Base-by-base conservation (phyloP, 2,113 vertebrate species). In the Hymenochirus boettgeri region DNA sequence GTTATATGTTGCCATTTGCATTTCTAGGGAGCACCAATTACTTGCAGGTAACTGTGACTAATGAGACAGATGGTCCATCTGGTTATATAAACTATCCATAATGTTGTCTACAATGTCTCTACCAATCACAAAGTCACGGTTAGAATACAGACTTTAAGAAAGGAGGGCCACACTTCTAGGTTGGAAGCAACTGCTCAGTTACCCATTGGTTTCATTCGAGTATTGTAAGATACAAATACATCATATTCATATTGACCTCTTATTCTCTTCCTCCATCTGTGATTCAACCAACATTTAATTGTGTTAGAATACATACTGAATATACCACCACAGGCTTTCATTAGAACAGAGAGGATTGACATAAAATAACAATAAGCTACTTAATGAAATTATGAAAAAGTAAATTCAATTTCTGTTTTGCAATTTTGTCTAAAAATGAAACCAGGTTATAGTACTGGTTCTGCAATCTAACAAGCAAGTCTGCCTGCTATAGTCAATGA, bases 211-310 rank as follows among this genome's bases (percentile, higher is more conserved):
- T 78, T 70, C 10, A 7, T 42, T 19, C 62, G n/a, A n/a, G n/a
- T 72, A 61, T 74, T 70, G 51, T 72, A 76, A 8, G 72, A 78
- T 58, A 76, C 76, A 60, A 77, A 77, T 2, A 72, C 76, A 45
- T 93, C 90, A 0, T 90, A 95, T 29, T 76, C 62, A 50, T 69
- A 57, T 46, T 69, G 37, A 22, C 66, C 54, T 9, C 6, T 13
- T 47, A 35, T 25, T 29, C 56, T 31, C 53, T 13, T 74, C 72
- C n/a, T 69, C 42, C 27, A 24, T 72, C 11, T 57, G 63, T 26
- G 67, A 59, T 71, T 21, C 7, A 48, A 5, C 62, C 59, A 71
- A 12, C 64, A 67, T 27, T 62, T 46, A 35, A 71, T 46, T 22
- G 58, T 51, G 45, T 71, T 63, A 59, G 70, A 61, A 26, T 5